phyloP scores from a whole-genome alignment of 2,113 vertebrate species.

The Phyllostomus discolor region DNA sequence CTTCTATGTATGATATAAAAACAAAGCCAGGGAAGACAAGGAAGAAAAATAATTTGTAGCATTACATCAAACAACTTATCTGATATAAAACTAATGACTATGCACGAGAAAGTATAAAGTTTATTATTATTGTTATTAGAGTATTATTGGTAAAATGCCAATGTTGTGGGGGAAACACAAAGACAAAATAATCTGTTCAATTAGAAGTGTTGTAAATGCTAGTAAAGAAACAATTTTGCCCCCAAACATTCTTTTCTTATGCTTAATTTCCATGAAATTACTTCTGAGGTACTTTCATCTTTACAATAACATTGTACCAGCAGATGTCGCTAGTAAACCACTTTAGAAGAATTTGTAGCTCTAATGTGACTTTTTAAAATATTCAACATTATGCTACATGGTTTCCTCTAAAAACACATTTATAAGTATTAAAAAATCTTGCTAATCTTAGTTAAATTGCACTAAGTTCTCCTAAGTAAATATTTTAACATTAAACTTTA shows the following conservation, averaged over 20 bases:
- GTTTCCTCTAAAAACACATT: background rate
- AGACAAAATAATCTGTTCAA: background rate
- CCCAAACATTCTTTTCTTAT: background rate
- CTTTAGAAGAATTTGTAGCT: background rate
- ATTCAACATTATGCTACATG: background rate
- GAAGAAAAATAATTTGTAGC: background rate
- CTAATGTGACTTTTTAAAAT: background rate
- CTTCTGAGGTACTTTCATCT: background rate
- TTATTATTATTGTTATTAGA: background rate
- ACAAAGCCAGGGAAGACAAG: background rate
- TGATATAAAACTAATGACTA: background rate
- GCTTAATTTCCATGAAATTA: slow-evolving; percentile 10
- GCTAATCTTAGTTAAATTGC: background rate
- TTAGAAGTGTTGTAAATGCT: background rate
- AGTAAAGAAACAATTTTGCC: background rate
- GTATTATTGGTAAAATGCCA: background rate
- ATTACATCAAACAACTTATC: background rate
- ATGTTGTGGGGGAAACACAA: background rate
- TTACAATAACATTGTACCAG: slow-evolving; percentile 70
- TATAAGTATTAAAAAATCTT: background rate
- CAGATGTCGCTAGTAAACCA: slow-evolving; percentile 78
- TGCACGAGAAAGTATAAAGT: background rate
- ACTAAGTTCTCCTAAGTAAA: background rate
- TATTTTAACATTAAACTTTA: background rate
- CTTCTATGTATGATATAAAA: background rate